phyloP scores from a whole-genome alignment of 2,113 vertebrate species.

The Oreochromis spilurus region DNA sequence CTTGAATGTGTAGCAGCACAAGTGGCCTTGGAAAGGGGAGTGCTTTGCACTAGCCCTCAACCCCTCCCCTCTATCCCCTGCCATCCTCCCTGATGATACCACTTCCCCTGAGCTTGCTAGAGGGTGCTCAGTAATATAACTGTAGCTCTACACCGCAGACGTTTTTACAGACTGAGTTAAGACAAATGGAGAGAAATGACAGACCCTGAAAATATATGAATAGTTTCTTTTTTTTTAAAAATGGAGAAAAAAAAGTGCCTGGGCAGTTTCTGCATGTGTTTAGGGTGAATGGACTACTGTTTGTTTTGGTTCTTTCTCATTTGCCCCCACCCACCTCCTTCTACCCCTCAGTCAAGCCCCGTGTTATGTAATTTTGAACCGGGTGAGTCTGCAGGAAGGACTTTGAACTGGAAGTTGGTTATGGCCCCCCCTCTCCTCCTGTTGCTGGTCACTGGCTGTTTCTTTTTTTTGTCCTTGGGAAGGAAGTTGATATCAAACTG shows the following conservation, averaged over 20 bases:
- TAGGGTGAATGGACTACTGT: conserved; percentile 80
- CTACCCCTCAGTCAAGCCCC: conserved; percentile 3
- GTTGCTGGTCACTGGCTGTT: conserved; percentile 76
- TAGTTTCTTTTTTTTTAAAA: conserved; percentile 10
- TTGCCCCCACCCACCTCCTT: not conserved
- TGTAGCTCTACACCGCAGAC: conserved; percentile 59
- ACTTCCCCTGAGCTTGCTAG: conserved; percentile 64
- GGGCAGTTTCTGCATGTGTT: conserved; percentile 67
- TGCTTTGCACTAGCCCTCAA: conserved; percentile 78
- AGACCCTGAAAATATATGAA: conserved; percentile 65
- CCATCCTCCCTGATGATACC: conserved; percentile 61
- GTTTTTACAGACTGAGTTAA: conserved; percentile 60
- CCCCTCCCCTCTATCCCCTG: conserved; percentile 66
- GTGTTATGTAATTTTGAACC: conserved; percentile 68
- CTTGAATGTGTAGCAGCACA: conserved; percentile 74
- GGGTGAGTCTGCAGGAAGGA: conserved; percentile 72
- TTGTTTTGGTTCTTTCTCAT: conserved; percentile 46
- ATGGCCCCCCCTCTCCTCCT: conserved; percentile 69
- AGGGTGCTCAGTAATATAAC: conserved; percentile 58
- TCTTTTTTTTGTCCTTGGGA: conserved; percentile 24
- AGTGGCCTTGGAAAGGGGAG: conserved; percentile 68
- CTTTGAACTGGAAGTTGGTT: conserved; percentile 80
- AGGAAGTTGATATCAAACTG: conserved; percentile 67
- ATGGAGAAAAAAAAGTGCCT: conserved; percentile 55
- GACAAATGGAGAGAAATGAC: conserved; percentile 22